Evolutionary conservation across 2,797 vertebrate species (phyloP).

Genomic region (Tenualosa ilisha): DNA sequence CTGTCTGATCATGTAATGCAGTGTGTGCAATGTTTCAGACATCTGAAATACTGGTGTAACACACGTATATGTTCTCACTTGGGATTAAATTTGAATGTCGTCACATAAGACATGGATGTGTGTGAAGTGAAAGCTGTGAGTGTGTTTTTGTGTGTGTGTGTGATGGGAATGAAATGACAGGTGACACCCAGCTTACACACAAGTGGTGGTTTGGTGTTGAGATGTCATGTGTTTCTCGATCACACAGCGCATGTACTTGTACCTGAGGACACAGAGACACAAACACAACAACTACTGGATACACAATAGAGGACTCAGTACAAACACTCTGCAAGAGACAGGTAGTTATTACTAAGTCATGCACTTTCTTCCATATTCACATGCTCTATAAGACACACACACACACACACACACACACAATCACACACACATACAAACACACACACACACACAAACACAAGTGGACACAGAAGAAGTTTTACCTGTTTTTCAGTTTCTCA

Average conservation of each 20-base stretch:
- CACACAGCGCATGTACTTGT: slow-evolving; percentile 72
- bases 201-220: slow-evolving; percentile 37
- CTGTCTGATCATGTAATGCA: no score
- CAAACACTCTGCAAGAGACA: no score
- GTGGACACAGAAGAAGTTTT: not conserved
- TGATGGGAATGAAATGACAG: not conserved
- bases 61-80: no score
- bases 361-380: no score
- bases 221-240: slow-evolving; percentile 78
- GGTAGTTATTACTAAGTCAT: no score
- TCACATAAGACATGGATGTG: not conserved
- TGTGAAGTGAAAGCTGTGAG: not conserved
- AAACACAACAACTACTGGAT: not conserved
- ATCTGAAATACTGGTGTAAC: no score
- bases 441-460: not conserved
- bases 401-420: not conserved
- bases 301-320: not conserved
- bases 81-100: no score
- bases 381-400: not conserved
- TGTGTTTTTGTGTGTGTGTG: slow-evolving; percentile 16
- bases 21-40: no score
- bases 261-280: slow-evolving; percentile 62
- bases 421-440: not conserved
- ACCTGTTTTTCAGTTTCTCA: slow-evolving; percentile 81
- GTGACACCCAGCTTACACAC: slow-evolving; percentile 23